Percentiles rank a stretch among this genome's conserved stretches.
Evolutionary conservation across 2,113 vertebrate species (phyloP).

Genomic region (Pteronura brasiliensis): DNA sequence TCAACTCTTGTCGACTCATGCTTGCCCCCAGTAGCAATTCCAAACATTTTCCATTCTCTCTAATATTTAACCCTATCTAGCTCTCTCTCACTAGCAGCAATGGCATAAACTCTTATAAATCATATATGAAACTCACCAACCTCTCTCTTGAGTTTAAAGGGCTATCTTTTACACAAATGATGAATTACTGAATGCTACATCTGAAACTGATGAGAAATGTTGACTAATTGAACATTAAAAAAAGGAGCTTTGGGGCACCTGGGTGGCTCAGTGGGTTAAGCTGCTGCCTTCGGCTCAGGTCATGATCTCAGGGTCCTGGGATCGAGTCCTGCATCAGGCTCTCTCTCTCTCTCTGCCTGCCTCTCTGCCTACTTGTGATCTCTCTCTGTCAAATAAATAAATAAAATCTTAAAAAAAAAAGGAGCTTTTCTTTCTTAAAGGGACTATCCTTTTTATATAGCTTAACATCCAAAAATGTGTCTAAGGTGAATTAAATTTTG

Average conservation of each 20-base stretch:
- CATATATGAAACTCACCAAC: background rate
- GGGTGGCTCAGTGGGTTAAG: too few species aligned
- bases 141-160: background rate
- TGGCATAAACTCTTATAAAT: background rate
- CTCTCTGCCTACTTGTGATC: too few species aligned
- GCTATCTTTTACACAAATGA: background rate
- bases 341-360: too few species aligned
- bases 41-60: background rate
- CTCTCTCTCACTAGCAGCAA: background rate
- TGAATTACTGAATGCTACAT: too few species aligned
- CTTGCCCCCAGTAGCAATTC: background rate
- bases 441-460: background rate
- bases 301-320: too few species aligned
- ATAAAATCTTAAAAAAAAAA: too few species aligned
- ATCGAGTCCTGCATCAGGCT: too few species aligned
- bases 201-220: too few species aligned
- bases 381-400: too few species aligned
- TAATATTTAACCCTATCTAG: background rate
- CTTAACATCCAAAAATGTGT: background rate
- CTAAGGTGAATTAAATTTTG: conserved; percentile 36
- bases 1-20: background rate
- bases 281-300: too few species aligned
- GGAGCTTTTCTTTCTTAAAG: background rate
- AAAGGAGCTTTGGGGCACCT: background rate
- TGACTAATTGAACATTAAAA: too few species aligned